These are phyloP conservation scores for Drosophila conformis DNA, from an alignment of 2,888 invertebrate species.

Conservation along the genomic window DNA sequence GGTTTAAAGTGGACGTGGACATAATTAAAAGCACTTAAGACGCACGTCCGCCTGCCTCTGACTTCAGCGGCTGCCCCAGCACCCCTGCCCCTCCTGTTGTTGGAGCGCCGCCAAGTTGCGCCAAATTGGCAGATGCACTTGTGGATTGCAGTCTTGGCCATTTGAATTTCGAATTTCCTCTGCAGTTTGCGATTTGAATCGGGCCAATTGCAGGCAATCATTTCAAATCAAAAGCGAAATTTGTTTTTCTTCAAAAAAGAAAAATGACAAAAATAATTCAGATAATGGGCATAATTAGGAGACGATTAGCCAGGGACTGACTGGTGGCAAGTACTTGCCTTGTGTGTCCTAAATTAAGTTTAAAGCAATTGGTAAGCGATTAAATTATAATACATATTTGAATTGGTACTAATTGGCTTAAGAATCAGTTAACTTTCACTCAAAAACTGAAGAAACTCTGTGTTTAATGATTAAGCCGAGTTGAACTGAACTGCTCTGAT, in stretches of 20 bases:
- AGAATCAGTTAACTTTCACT: too few relatives aligned
- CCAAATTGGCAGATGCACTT: constrained; percentile 58
- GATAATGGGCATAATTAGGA: constrained; percentile 7
- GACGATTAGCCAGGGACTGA: not conserved
- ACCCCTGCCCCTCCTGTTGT: constrained; percentile 13
- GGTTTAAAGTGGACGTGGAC: constrained; percentile 77
- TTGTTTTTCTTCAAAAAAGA: constrained; percentile 9
- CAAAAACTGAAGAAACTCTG: too few relatives aligned
- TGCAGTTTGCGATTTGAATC: constrained; percentile 34
- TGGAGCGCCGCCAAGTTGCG: constrained; percentile 56
- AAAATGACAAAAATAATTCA: constrained; percentile 2
- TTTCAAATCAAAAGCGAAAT: constrained; percentile 21
- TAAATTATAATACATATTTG: not conserved
- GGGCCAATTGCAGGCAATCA: constrained; percentile 41
- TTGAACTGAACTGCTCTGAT: too few relatives aligned
- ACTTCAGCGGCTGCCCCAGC: constrained; percentile 1
- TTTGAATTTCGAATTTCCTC: constrained; percentile 9
- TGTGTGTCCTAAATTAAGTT: not conserved
- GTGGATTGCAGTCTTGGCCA: constrained; percentile 33
- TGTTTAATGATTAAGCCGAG: too few relatives aligned
- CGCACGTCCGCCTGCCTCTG: constrained; percentile 41
- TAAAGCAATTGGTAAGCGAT: too few relatives aligned
- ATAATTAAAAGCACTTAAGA: constrained; percentile 79
- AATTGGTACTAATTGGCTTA: not conserved
- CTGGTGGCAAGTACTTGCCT: not conserved